Conservation (phyloP, 2,797 vertebrate species). For the Trichosurus vulpecula region DNA sequence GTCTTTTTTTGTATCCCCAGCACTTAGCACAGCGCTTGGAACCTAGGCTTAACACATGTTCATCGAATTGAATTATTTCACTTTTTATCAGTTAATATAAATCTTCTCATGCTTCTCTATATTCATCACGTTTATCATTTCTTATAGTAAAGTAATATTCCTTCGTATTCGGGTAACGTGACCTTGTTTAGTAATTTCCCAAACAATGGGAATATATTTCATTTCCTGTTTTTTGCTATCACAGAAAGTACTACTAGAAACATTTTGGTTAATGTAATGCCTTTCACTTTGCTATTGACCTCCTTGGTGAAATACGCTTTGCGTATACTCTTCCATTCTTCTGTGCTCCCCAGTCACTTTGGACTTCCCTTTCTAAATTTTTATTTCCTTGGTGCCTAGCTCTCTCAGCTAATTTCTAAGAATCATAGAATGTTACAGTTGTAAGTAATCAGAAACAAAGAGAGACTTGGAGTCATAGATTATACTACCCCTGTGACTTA, state of each 20-base stretch:
- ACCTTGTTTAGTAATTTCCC: not conserved
- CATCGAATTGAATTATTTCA: not conserved
- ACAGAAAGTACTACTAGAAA: not conserved
- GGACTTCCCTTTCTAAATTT: not conserved
- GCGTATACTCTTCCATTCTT: not conserved
- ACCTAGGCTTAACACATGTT: not conserved
- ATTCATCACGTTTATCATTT: not conserved
- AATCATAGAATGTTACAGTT: not conserved
- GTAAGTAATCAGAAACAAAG: not conserved
- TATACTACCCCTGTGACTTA: not conserved
- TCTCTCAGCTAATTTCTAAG: not conserved
- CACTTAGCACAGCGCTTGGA: not conserved
- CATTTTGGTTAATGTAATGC: not conserved
- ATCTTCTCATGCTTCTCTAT: not conserved
- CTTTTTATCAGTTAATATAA: not conserved
- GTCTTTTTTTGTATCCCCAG: not conserved
- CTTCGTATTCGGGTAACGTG: not conserved
- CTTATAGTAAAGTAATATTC: not conserved
- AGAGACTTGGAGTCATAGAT: not conserved
- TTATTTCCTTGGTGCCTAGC: not conserved
- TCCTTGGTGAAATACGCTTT: not conserved
- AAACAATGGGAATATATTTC: not conserved
- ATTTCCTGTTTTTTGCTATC: not conserved
- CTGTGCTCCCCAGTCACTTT: not conserved
- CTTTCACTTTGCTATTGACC: not conserved